phyloP scores from a whole-genome alignment of 2,797 vertebrate species.

The Sebastes diaconus region DNA sequence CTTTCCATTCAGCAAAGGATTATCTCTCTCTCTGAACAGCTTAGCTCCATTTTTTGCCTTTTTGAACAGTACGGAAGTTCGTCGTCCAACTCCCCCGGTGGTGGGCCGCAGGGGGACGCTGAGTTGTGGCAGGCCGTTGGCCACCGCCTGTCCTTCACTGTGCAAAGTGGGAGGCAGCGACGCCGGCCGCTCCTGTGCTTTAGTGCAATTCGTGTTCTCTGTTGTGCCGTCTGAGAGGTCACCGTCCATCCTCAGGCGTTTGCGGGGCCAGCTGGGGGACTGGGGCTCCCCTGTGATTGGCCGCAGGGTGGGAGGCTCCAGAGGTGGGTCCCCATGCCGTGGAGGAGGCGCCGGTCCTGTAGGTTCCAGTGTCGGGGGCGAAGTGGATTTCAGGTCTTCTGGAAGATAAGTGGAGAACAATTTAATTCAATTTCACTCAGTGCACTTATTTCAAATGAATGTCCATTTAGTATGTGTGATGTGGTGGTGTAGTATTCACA shows the following conservation, averaged over 20 bases:
- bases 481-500: conserved; percentile 71
- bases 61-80: conserved; percentile 92
- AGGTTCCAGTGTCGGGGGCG: conserved; percentile 94
- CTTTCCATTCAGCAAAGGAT: conserved; percentile 82
- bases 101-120: conserved; percentile 65
- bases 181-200: conserved; percentile 60
- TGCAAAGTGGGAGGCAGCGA: conserved; percentile 71
- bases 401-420: conserved; percentile 59
- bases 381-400: conserved; percentile 91
- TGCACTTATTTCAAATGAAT: conserved; percentile 18
- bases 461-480: conserved; percentile 72
- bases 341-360: conserved; percentile 90
- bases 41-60: conserved; percentile 94
- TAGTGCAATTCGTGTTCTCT: conserved; percentile 75
- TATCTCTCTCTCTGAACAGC: conserved; percentile 86
- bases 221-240: conserved; percentile 77
- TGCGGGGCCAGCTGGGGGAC: conserved; percentile 80
- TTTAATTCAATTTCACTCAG: conserved; percentile 11
- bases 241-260: conserved; percentile 83
- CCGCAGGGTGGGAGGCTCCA: conserved; percentile 93
- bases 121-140: conserved; percentile 80
- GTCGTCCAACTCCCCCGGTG: conserved; percentile 86
- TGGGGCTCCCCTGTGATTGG: conserved; percentile 89
- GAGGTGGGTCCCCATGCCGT: conserved; percentile 86
- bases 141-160: conserved; percentile 72